Conservation (phyloP, 53 echinoderm and acorn worm species). For the Luidia sarsii region DNA sequence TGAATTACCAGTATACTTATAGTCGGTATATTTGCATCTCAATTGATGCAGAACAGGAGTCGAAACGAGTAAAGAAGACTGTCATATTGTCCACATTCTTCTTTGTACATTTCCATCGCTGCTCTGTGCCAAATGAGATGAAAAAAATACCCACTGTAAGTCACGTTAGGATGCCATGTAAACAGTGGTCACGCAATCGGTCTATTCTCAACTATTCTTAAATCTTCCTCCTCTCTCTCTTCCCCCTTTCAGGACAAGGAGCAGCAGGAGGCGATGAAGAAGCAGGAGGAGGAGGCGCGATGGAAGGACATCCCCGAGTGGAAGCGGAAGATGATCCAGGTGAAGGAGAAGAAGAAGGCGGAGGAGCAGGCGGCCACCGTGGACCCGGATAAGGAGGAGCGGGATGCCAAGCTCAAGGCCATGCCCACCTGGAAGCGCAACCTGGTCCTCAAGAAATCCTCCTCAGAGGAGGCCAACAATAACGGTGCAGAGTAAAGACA, state of each 20-base stretch:
- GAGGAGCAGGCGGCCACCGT: conserved; percentile 66
- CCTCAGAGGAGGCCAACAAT: conserved; percentile 43
- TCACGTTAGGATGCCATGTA: too few relatives aligned
- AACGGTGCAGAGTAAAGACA: not conserved
- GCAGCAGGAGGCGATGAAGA: conserved; percentile 71
- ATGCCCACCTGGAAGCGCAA: conserved; percentile 97
- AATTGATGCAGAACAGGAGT: too few relatives aligned
- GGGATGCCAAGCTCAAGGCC: conserved; percentile 70
- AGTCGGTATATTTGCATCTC: too few relatives aligned
- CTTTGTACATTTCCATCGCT: too few relatives aligned
- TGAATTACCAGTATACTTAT: too few relatives aligned
- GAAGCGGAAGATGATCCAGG: conserved; percentile 87
- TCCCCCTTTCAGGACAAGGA: conserved; percentile 54
- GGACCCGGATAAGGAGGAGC: conserved; percentile 66
- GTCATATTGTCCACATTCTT: too few relatives aligned
- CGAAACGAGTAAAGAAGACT: too few relatives aligned
- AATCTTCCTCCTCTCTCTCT: too few relatives aligned
- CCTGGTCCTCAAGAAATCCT: conserved; percentile 72
- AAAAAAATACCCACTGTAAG: too few relatives aligned
- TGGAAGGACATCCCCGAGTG: conserved; percentile 93
- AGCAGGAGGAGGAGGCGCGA: conserved; percentile 69
- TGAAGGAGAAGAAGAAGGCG: conserved; percentile 84
- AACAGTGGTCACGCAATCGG: too few relatives aligned
- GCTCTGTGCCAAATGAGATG: too few relatives aligned
- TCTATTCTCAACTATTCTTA: too few relatives aligned